phyloP scores from a whole-genome alignment of 2,113 vertebrate species.

The Podocnemis expansa region DNA sequence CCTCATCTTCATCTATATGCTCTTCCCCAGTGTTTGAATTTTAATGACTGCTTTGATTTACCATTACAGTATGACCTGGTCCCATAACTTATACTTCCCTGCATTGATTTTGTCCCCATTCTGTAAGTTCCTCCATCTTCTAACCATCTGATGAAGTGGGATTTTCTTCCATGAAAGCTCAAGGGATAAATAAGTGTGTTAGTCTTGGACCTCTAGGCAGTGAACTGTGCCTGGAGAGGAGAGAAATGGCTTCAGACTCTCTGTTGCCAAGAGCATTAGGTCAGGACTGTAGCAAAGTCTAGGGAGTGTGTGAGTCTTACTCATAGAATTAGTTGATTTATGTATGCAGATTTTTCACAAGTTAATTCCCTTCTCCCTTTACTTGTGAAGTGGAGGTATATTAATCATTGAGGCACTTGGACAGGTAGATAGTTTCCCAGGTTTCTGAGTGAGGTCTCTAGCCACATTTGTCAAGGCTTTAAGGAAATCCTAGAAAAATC shows the following conservation, averaged over 20 bases:
- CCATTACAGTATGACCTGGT: too few species aligned
- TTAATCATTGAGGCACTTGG: not conserved
- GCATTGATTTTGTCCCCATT: too few species aligned
- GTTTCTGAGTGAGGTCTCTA: not conserved
- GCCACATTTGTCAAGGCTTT: not conserved
- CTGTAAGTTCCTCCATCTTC: too few species aligned
- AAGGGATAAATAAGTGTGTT: too few species aligned
- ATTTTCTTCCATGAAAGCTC: too few species aligned
- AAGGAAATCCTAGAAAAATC: not conserved
- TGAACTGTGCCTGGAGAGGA: not conserved
- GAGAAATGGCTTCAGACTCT: not conserved
- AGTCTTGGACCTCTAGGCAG: not conserved
- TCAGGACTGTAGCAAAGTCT: not conserved
- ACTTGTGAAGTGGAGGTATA: not conserved
- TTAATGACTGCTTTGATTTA: too few species aligned
- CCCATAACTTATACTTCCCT: too few species aligned
- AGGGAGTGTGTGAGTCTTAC: not conserved
- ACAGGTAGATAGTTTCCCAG: not conserved
- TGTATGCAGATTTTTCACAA: not conserved
- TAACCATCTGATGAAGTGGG: too few species aligned
- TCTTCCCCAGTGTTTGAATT: too few species aligned
- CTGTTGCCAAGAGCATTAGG: not conserved
- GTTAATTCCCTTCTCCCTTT: not conserved
- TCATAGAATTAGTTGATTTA: not conserved
- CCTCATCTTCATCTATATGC: too few species aligned